phyloP scores from a whole-genome alignment of 2,113 vertebrate genomes.

The Nestor notabilis region DNA sequence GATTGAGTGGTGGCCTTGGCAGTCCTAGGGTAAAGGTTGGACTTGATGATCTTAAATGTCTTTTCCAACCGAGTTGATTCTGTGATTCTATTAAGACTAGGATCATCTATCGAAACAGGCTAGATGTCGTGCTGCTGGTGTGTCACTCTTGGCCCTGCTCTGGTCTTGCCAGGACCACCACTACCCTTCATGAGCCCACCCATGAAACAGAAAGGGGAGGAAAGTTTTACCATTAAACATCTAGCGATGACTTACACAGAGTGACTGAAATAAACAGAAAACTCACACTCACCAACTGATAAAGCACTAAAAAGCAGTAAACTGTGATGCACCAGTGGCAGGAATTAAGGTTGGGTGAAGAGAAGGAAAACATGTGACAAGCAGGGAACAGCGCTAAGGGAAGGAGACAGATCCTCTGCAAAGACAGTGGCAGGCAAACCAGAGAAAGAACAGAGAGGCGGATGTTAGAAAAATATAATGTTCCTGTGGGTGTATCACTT shows the following conservation, averaged over 20 bases:
- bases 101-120: not conserved
- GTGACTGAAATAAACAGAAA: not conserved
- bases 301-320: not conserved
- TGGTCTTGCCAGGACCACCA: not conserved
- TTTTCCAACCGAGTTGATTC: not conserved
- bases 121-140: not conserved
- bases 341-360: not conserved
- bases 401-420: constrained; percentile 39
- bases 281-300: not conserved
- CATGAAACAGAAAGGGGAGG: not conserved
- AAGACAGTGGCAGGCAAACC: constrained; percentile 45
- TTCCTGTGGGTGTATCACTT: constrained; percentile 62
- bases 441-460: constrained; percentile 57
- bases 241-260: not conserved
- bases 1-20: not conserved
- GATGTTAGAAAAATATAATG: constrained; percentile 63
- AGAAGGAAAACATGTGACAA: constrained; percentile 8
- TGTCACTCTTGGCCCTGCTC: not conserved
- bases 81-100: not conserved
- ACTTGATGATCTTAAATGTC: not conserved
- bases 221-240: not conserved
- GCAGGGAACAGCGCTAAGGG: not conserved
- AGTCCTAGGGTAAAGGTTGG: not conserved
- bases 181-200: not conserved
- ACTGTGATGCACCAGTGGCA: not conserved